Percentiles rank a stretch among this genome's conserved stretches.
Evolutionary conservation across 2,113 vertebrate genomes (phyloP).

Genomic region (Columba janthina): DNA sequence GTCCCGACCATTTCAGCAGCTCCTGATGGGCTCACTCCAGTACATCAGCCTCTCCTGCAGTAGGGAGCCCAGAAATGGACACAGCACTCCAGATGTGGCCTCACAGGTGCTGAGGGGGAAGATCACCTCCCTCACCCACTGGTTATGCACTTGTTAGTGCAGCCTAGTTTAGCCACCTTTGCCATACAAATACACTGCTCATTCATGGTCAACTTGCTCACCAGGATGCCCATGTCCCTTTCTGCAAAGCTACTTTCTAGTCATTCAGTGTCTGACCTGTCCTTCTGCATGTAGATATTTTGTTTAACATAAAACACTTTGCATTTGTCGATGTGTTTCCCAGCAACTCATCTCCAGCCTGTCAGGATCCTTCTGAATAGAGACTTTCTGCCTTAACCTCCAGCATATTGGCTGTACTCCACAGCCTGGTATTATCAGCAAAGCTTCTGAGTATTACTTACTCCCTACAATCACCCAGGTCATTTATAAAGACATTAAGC

Average conservation of each 20-base stretch:
- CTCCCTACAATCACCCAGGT: too few relatives aligned
- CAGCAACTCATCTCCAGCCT: too few relatives aligned
- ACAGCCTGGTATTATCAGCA: too few relatives aligned
- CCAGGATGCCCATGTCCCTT: not conserved
- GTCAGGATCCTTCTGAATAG: too few relatives aligned
- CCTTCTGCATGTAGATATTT: too few relatives aligned
- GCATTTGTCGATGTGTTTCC: too few relatives aligned
- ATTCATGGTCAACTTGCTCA: not conserved
- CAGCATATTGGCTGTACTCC: too few relatives aligned
- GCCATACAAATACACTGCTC: not conserved
- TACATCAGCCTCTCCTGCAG: not conserved
- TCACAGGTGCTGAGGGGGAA: not conserved
- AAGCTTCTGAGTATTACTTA: too few relatives aligned
- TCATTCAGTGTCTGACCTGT: too few relatives aligned
- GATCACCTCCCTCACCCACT: not conserved
- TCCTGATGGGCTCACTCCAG: not conserved
- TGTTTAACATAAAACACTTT: too few relatives aligned
- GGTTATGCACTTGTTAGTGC: not conserved
- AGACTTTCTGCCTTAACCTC: too few relatives aligned
- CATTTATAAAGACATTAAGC: too few relatives aligned
- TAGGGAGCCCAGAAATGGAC: not conserved
- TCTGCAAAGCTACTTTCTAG: not conserved
- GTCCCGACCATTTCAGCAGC: rapidly evolving
- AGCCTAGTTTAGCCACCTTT: not conserved
- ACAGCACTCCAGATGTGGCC: not conserved